A percentile compares a stretch with the other conserved stretches of the same genome.
Evolutionary conservation across 2,113 vertebrate genomes (phyloP).

Genomic region (cat (Felis catus)): DNA sequence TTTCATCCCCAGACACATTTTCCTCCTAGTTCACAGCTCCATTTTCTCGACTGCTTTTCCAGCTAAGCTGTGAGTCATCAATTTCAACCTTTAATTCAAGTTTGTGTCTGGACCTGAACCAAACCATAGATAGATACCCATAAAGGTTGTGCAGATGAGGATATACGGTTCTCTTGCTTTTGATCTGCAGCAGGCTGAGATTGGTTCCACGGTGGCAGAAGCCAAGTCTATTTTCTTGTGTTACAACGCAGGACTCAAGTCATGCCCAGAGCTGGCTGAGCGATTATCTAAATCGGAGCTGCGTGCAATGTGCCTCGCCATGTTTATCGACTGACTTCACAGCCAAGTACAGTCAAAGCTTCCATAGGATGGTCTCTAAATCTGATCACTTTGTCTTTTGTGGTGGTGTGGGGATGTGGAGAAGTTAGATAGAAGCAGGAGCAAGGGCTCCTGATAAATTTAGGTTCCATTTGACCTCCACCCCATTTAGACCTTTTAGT

Average conservation of each 20-base stretch:
- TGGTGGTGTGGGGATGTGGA: not conserved
- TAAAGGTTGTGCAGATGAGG: conserved; percentile 62
- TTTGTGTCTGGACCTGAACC: conserved; percentile 69
- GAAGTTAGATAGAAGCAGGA: not conserved
- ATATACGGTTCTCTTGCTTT: conserved; percentile 40
- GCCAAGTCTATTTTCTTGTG: conserved; percentile 70
- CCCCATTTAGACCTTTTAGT: not conserved
- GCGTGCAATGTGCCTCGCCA: not conserved
- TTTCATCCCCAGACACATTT: conserved; percentile 1
- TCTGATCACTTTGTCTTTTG: not conserved
- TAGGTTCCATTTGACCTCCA: not conserved
- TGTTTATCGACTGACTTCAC: conserved; percentile 29
- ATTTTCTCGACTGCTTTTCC: conserved; percentile 53
- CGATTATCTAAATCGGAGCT: conserved; percentile 2
- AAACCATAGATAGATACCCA: conserved; percentile 64
- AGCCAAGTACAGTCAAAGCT: conserved; percentile 13
- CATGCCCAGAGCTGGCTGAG: conserved; percentile 37
- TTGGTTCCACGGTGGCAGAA: conserved; percentile 25
- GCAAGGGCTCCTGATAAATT: not conserved
- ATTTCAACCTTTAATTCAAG: conserved; percentile 72
- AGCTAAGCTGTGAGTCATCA: conserved; percentile 72
- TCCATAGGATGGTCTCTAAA: not conserved
- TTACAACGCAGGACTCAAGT: conserved; percentile 33
- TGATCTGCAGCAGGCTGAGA: conserved; percentile 49
- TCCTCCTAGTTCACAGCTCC: conserved; percentile 44